These are phyloP conservation scores for Emmelina monodactyla DNA, from an alignment of 2,888 invertebrate genomes.

Conservation along the genomic window DNA sequence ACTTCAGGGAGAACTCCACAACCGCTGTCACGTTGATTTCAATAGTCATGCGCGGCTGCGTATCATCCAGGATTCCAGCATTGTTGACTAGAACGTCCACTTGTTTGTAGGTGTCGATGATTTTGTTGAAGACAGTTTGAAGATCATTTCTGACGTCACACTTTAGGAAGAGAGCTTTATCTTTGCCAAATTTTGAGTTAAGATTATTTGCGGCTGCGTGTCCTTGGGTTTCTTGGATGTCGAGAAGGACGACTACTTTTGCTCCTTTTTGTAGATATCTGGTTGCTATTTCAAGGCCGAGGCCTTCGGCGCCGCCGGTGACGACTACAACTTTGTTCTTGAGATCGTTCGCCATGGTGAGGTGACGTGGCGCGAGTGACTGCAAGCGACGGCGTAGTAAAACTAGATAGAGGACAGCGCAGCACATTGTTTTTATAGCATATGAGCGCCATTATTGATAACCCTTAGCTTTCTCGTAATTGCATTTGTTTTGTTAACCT, in stretches of 20 bases:
- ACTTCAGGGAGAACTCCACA: slow-evolving; percentile 52
- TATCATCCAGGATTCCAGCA: slow-evolving; percentile 38
- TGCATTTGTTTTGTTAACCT: neutral
- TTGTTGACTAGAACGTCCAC: slow-evolving; percentile 51
- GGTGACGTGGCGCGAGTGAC: too few species aligned
- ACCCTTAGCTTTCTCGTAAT: neutral
- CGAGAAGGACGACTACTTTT: slow-evolving; percentile 24
- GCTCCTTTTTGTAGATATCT: slow-evolving; percentile 46
- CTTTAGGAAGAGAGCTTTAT: slow-evolving; percentile 47
- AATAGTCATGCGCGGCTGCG: slow-evolving; percentile 24
- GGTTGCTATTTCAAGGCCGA: slow-evolving; percentile 48
- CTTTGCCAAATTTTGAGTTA: slow-evolving; percentile 43
- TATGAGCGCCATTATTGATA: neutral
- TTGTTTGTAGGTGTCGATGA: slow-evolving; percentile 29
- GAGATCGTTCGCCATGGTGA: slow-evolving; percentile 16
- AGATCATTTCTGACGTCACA: slow-evolving; percentile 60
- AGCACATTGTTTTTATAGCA: neutral
- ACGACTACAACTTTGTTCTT: slow-evolving; percentile 23
- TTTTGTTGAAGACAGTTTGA: slow-evolving; percentile 33
- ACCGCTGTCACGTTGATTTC: slow-evolving; percentile 37
- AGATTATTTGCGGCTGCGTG: slow-evolving; percentile 39
- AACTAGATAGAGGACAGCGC: too few species aligned
- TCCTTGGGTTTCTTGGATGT: slow-evolving; percentile 31
- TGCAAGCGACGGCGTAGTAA: too few species aligned
- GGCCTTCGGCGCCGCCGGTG: slow-evolving; percentile 57